phyloP scores from a whole-genome alignment of 2,797 vertebrate genomes.

The Lithobates sylvaticus region DNA sequence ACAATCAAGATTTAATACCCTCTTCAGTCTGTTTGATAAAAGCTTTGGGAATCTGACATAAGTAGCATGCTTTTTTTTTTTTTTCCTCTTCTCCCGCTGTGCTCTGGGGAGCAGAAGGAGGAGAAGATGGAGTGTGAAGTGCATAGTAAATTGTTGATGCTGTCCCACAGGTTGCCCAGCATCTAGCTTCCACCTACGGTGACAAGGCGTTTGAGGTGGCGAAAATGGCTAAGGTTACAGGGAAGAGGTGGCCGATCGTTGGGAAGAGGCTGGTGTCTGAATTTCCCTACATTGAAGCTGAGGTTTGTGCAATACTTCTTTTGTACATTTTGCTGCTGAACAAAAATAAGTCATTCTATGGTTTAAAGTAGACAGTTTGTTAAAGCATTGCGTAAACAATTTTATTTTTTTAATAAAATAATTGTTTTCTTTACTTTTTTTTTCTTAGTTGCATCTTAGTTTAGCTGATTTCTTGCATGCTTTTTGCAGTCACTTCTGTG shows the following conservation, averaged over 20 bases:
- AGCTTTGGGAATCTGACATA: conserved; percentile 53
- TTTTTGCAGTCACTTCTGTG: no score
- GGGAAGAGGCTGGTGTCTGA: conserved; percentile 94
- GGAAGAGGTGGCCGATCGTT: conserved; percentile 94
- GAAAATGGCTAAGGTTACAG: conserved; percentile 93
- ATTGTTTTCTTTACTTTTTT: no score
- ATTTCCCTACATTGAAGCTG: conserved; percentile 96
- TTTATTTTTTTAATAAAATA: no score
- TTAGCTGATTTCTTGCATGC: no score
- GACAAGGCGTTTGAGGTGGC: conserved; percentile 88
- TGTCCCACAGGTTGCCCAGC: conserved; percentile 85
- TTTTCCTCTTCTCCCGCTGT: neutral
- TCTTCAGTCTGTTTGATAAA: conserved; percentile 58
- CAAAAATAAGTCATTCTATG: no score
- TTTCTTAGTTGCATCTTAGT: no score
- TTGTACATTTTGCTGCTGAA: no score
- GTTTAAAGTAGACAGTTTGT: no score
- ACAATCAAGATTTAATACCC: conserved; percentile 57
- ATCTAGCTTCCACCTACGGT: conserved; percentile 88
- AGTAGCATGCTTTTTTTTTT: neutral
- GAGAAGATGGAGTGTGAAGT: neutral
- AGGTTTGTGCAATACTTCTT: conserved; percentile 77
- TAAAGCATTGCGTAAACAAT: no score
- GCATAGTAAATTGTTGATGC: conserved; percentile 54
- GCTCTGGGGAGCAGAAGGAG: conserved; percentile 51